These are phyloP conservation scores for Elachura formosa DNA, from an alignment of 2,113 vertebrate species.

Conservation along the genomic window DNA sequence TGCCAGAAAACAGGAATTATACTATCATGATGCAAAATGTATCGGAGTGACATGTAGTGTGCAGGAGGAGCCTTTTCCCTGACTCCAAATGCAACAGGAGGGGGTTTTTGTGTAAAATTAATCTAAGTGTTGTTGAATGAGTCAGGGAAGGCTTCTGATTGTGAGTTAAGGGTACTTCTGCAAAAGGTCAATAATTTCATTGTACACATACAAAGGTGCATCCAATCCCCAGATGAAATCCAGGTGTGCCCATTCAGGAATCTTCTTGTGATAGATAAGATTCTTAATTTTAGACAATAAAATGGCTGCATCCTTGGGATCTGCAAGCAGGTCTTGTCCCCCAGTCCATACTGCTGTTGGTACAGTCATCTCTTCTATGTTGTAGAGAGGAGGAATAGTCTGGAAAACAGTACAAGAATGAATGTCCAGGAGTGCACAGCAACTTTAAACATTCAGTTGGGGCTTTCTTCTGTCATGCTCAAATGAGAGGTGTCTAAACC, in stretches of 20 bases:
- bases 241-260: slow-evolving; percentile 60
- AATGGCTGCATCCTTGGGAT: slow-evolving; percentile 5
- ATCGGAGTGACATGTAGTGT: not conserved
- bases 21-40: not conserved
- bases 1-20: not conserved
- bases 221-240: slow-evolving; percentile 70
- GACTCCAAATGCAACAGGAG: not conserved
- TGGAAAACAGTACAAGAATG: slow-evolving; percentile 39
- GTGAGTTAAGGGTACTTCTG: not conserved
- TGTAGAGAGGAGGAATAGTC: slow-evolving; percentile 78
- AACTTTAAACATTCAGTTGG: not conserved
- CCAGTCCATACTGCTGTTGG: slow-evolving; percentile 68
- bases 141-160: not conserved
- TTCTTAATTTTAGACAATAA: slow-evolving; percentile 42
- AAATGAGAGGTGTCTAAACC: not conserved
- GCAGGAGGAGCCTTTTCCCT: not conserved
- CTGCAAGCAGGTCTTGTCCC: slow-evolving; percentile 53
- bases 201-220: slow-evolving; percentile 15
- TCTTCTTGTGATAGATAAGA: slow-evolving; percentile 29
- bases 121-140: not conserved
- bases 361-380: slow-evolving; percentile 58
- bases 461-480: not conserved
- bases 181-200: slow-evolving; percentile 44
- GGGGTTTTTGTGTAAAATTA: not conserved
- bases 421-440: not conserved